Base-by-base conservation (phyloP, 2,888 invertebrate species). In the Hypercompe scribonia region DNA sequence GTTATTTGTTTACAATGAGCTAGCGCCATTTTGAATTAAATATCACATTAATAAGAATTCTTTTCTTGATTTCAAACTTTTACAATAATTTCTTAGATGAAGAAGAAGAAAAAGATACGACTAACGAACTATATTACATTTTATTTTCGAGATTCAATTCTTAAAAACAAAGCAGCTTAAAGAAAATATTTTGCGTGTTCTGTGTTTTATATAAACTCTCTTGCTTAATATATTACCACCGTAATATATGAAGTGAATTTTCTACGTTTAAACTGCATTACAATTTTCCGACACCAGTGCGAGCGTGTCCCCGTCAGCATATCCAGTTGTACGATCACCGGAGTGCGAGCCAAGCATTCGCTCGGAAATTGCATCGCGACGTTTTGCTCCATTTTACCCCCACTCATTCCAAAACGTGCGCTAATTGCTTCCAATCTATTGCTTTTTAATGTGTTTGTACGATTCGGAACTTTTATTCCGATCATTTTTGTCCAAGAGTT, bases 391-490 rank as follows among this genome's bases (percentile, higher is more conserved):
- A 75, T 82, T 83, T 83, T 77, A 71, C 74, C 78, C 79, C 74
- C 80, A 78, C 81, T 78, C 77, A 74, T 70, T 74, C 71, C 78
- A 78, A 83, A 84, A 77, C 88, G 84, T 73, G 81, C 89, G 87
- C 90, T 93, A 92, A 93, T 93, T 93, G 93, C 92, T 91, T 75
- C 86, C 91, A 91, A 92, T 93, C 91, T 92, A 93, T 92, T 89
- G 91, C 91, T 89, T 89, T 92, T 91, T 90, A 92, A 93, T 91
- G 89, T 89, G 90, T 92, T 92, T 91, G 88, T 87, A 81, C 82
- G 85, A 83, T 86, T 86, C 86, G 82, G 78, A 81, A 79, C 77
- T 82, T 83, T 88, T 89, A 87, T 86, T 87, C 84, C 80, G 80
- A 81, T 81, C 81, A 84, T 83, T 88, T 87, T 70, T 88, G 86